Base-by-base conservation (phyloP, 2,113 vertebrate genomes). In the Mandrillus leucophaeus region DNA sequence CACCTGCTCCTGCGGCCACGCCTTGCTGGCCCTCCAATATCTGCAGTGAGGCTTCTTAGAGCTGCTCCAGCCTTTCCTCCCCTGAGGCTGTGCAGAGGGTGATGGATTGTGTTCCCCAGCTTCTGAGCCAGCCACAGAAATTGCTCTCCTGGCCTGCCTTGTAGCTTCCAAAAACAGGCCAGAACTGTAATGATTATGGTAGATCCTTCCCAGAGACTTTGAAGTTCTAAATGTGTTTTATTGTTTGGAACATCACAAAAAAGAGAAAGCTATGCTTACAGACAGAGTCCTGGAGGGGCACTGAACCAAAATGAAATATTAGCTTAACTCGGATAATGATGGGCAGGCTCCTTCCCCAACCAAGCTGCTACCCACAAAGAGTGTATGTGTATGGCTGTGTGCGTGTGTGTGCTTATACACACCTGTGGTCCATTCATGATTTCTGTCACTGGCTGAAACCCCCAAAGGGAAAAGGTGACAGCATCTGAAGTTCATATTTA, bases 141-240 rank as follows among this genome's bases (percentile, higher is more conserved):
- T 93, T 84, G 79, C 79, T 96, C 61, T 97, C 88, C 95, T 73
- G 23, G 79, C 92, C 92, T 85, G 83, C 70, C 70, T 57, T 6
- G n/a, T 8, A 64, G 78, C 94, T 90, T 88, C 61, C 96, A 55
- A 68, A 93, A 61, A 45, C 20, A 35, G 86, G 73, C 64, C 90
- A 90, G 90, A 32, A 85, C 22, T 7, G 52, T 92, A 88, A 88
- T 48, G 93, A 93, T 45, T 32, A 68, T 1, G 0, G 95, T 68
- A 94, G 83, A 82, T 95, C 94, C 95, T 95, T 97, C 96, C 84
- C 75, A 43, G 96, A 90, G 72, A 92, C 87, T 84, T 50, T 38
- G 59, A 95, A 82, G 84, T 78, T 83, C 88, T 90, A 81, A 97
- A 61, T 61, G 45, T 76, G 30, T 73, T 90, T 84, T 86, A 95